A percentile compares a stretch with the other conserved stretches of the same genome.
Evolutionary conservation across 2,888 invertebrate genomes (phyloP).

Genomic region (Epistrophe grossulariae): DNA sequence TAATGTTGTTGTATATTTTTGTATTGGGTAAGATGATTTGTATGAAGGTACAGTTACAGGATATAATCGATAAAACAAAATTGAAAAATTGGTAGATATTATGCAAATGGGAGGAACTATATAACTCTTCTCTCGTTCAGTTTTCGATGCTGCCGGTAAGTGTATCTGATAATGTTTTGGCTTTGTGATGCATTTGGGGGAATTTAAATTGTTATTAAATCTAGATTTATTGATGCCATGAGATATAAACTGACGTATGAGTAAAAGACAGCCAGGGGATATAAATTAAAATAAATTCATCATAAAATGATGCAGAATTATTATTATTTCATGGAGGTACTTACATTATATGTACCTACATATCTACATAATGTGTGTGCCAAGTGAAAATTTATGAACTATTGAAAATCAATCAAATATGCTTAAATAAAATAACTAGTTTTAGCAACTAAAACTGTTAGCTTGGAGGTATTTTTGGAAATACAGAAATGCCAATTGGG

Average conservation of each 20-base stretch:
- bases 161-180: slow-evolving; percentile 35
- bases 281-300: slow-evolving; percentile 1
- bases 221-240: slow-evolving; percentile 56
- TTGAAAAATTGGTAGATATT: background rate
- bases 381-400: background rate
- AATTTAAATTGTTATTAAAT: slow-evolving; percentile 63
- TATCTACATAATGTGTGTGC: background rate
- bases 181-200: slow-evolving; percentile 39
- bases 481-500: too few relatives aligned
- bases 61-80: slow-evolving; percentile 61
- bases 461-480: too few relatives aligned
- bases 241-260: slow-evolving; percentile 18
- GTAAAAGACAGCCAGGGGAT: background rate
- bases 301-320: slow-evolving; percentile 2
- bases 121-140: background rate
- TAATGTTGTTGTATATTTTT: too few relatives aligned
- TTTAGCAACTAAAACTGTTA: too few relatives aligned
- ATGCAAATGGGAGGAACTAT: slow-evolving; percentile 57
- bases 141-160: slow-evolving; percentile 13
- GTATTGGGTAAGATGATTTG: background rate
- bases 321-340: background rate
- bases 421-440: too few relatives aligned
- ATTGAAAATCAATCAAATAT: too few relatives aligned
- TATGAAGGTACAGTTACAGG: slow-evolving; percentile 9
- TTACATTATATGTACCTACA: background rate